These are phyloP conservation scores for Ursus arctos DNA, from an alignment of 2,113 vertebrate genomes.

Conservation along the genomic window DNA sequence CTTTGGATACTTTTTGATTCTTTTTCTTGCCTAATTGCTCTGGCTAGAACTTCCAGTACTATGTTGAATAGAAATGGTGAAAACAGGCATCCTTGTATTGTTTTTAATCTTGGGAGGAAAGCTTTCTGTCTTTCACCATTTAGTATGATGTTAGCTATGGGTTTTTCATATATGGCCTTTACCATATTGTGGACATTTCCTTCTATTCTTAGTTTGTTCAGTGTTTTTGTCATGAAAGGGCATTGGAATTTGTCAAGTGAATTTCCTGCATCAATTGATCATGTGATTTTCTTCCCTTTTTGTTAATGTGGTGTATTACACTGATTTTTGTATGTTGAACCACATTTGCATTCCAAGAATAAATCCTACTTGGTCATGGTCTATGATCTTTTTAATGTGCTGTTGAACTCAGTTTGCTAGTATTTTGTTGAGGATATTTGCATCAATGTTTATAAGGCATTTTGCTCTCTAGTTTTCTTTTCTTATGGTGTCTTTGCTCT, in stretches of 20 bases:
- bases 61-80: neutral
- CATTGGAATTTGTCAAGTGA: neutral
- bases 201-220: neutral
- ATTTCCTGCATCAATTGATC: neutral
- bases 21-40: neutral
- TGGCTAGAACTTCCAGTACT: neutral
- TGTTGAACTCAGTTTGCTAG: neutral
- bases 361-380: neutral
- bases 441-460: neutral
- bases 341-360: neutral
- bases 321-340: neutral
- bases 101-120: neutral
- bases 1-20: neutral
- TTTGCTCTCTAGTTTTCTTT: neutral
- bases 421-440: neutral
- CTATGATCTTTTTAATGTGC: neutral
- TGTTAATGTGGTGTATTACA: neutral
- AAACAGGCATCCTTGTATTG: neutral
- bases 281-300: neutral
- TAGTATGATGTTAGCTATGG: neutral
- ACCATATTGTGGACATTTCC: neutral
- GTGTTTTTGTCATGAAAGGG: neutral
- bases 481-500: neutral
- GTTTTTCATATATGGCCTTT: neutral
- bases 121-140: neutral